phyloP scores from a whole-genome alignment of 2,888 invertebrate species.

The Erynnis tages region DNA sequence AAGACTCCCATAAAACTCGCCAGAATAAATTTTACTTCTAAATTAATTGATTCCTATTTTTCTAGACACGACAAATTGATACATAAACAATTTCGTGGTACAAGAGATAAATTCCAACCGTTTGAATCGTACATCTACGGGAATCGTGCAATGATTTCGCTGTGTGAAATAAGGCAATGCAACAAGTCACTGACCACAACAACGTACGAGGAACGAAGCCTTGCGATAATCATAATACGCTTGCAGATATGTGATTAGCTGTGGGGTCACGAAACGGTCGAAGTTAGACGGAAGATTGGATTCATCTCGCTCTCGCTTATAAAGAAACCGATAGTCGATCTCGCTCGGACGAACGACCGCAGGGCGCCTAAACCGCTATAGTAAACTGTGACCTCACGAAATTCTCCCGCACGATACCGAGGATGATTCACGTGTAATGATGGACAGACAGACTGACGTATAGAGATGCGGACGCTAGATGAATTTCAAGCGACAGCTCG shows the following conservation, averaged over 20 bases:
- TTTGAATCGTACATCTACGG: constrained; percentile 20
- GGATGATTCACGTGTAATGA: constrained; percentile 76
- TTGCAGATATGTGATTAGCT: constrained; percentile 80
- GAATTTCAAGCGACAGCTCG: constrained; percentile 59
- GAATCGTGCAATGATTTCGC: constrained; percentile 34
- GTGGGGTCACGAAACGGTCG: constrained; percentile 78
- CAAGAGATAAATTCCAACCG: constrained; percentile 20
- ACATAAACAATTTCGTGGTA: constrained; percentile 22
- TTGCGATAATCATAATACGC: constrained; percentile 79
- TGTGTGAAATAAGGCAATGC: constrained; percentile 47
- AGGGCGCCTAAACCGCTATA: constrained; percentile 79
- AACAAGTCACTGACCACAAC: constrained; percentile 74
- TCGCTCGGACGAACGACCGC: constrained; percentile 65
- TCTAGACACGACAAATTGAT: constrained; percentile 21
- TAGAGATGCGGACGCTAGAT: constrained; percentile 66
- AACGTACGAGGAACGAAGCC: constrained; percentile 70
- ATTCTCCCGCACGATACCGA: constrained; percentile 72
- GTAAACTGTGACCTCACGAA: constrained; percentile 81
- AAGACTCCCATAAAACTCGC: constrained; percentile 21
- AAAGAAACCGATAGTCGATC: constrained; percentile 46
- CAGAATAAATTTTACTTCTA: constrained; percentile 22
- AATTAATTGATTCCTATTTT: constrained; percentile 28
- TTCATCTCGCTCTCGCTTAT: constrained; percentile 47
- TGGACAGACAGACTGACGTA: constrained; percentile 61
- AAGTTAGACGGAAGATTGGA: constrained; percentile 67